phyloP scores from a whole-genome alignment of 2,888 invertebrate genomes.

The Athetis lepigone region DNA sequence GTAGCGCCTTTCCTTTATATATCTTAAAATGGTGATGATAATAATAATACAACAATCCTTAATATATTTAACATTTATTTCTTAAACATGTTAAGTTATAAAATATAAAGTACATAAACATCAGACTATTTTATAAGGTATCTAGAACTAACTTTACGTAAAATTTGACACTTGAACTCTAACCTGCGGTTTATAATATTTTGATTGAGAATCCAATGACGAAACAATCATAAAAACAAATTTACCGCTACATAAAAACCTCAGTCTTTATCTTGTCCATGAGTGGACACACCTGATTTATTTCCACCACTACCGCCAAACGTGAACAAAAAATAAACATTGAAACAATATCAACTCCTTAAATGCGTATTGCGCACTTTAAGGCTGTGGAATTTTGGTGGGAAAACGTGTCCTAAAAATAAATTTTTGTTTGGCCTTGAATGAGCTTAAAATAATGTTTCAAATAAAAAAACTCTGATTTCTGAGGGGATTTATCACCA shows the following conservation, averaged over 20 bases:
- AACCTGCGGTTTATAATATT: slow-evolving; percentile 29
- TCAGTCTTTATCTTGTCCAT: slow-evolving; percentile 75
- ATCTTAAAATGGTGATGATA: not conserved
- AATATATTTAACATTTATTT: slow-evolving; percentile 75
- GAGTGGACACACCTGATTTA: slow-evolving; percentile 53
- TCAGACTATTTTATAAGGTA: slow-evolving; percentile 60
- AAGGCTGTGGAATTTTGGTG: slow-evolving; percentile 50
- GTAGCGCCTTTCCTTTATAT: slow-evolving; percentile 74
- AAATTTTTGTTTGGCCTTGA: slow-evolving; percentile 36
- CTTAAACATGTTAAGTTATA: slow-evolving; percentile 73
- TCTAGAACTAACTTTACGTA: slow-evolving; percentile 62
- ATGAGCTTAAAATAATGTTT: slow-evolving; percentile 53
- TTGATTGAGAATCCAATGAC: slow-evolving; percentile 49
- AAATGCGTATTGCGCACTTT: slow-evolving; percentile 13
- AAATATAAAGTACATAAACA: slow-evolving; percentile 67
- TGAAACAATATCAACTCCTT: slow-evolving; percentile 44
- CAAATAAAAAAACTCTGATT: slow-evolving; percentile 37
- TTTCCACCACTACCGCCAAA: slow-evolving; percentile 41
- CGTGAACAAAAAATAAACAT: slow-evolving; percentile 37
- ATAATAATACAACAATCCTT: slow-evolving; percentile 54
- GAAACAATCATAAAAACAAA: slow-evolving; percentile 49
- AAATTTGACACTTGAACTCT: slow-evolving; percentile 68
- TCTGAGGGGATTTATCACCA: slow-evolving; percentile 48
- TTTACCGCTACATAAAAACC: slow-evolving; percentile 69
- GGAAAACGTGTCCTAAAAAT: slow-evolving; percentile 42